Evolutionary conservation across 2,113 vertebrate species (phyloP).

Genomic region (Abramis brama): DNA sequence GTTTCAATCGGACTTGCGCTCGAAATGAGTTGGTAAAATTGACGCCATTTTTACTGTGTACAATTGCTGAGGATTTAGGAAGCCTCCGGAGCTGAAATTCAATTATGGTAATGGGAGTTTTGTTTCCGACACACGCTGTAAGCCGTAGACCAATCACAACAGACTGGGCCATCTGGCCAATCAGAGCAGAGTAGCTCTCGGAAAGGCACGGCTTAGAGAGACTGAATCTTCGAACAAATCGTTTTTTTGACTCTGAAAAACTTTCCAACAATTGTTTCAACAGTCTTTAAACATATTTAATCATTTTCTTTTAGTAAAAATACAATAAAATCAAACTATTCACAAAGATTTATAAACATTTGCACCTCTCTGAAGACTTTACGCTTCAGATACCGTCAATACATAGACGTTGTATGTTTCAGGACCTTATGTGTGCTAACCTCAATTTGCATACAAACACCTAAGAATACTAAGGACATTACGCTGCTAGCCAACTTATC

Average conservation of each 20-base stretch:
- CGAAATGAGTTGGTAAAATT: no score
- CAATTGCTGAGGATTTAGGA: no score
- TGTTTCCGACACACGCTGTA: no score
- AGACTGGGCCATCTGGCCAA: no score
- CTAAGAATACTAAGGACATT: neutral
- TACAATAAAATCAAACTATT: neutral
- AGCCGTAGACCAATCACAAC: no score
- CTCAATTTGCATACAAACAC: neutral
- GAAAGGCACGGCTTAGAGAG: no score
- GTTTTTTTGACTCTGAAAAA: neutral
- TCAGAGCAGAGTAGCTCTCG: no score
- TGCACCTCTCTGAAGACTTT: neutral
- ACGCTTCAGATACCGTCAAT: neutral
- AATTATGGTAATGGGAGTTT: no score
- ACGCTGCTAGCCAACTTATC: conserved; percentile 45
- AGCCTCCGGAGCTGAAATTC: no score
- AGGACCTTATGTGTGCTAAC: neutral
- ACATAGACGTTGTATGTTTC: neutral
- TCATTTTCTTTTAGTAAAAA: neutral
- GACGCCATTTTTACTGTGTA: no score
- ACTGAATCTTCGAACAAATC: no score
- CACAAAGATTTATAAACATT: neutral
- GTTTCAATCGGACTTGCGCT: no score
- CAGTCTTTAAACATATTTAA: neutral
- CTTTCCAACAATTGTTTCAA: neutral